Conservation (phyloP, 1,140 invertebrate species). For the Pogonus chalceus region DNA sequence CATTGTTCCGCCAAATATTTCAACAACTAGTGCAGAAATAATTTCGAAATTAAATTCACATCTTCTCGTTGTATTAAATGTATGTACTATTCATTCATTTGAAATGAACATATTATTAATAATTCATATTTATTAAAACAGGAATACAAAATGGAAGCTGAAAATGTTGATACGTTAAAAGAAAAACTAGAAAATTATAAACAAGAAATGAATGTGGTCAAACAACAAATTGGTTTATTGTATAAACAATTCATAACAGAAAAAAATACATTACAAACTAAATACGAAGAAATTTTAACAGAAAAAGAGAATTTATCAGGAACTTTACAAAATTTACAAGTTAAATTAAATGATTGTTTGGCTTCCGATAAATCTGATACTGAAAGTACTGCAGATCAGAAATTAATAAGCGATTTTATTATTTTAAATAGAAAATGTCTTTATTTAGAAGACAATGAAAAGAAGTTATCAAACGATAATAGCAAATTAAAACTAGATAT, state of each 20-base stretch:
- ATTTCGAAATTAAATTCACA: constrained; percentile 21
- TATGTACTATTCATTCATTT: constrained; percentile 22
- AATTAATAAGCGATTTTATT: constrained; percentile 11
- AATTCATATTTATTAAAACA: constrained; percentile 21
- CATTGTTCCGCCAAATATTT: constrained; percentile 6
- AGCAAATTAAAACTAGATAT: constrained; percentile 30
- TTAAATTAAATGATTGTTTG: constrained; percentile 26
- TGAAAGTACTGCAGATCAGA: neutral
- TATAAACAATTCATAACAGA: constrained; percentile 24
- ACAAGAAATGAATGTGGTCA: constrained; percentile 18
- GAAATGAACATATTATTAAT: constrained; percentile 14
- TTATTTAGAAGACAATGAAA: constrained; percentile 28
- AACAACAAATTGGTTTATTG: constrained; percentile 23
- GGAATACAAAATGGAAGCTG: constrained; percentile 15
- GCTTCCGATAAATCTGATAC: neutral
- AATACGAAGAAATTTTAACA: neutral
- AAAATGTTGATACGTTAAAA: constrained; percentile 14
- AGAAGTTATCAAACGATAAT: constrained; percentile 27
- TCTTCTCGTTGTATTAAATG: constrained; percentile 25
- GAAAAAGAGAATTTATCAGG: constrained; percentile 23
- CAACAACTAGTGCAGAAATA: constrained; percentile 24
- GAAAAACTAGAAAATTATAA: constrained; percentile 20
- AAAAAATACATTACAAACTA: constrained; percentile 11
- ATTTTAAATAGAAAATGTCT: constrained; percentile 26
- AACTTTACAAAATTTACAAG: constrained; percentile 17